Base-by-base conservation (phyloP, 2,113 vertebrate genomes). In the Setophaga coronata region DNA sequence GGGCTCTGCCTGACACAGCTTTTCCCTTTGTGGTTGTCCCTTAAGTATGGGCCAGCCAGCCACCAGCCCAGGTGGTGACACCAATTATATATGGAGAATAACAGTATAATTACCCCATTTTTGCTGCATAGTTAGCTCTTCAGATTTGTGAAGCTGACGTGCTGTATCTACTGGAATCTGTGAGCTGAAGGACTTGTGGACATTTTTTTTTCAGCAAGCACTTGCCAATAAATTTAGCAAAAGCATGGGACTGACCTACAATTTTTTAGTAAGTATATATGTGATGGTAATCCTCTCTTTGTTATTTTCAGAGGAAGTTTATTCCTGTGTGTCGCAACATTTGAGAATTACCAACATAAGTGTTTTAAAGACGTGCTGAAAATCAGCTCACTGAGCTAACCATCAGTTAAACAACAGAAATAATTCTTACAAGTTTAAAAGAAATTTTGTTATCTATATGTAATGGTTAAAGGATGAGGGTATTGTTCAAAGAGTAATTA, bases 401-500 rank as follows among this genome's bases (percentile, higher is more conserved):
- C 0, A 14, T 47, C 43, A 45, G 57, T 56, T 88, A 83, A n/a
- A 93, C 95, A 45, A 76, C 2, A 42, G 94, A 93, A 89, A 83
- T 61, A 54, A 85, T 53, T 72, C 42, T 33, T 62, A 21, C 60
- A 85, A 74, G 12, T 87, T 61, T 33, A 76, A 53, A 88, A 82
- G 13, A 48, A 50, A 45, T 70, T 12, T 25, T 40, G 18, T 67
- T 60, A 50, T 18, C 83, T 96, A 3, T 21, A 62, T 95, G 79
- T 94, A 95, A 54, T 5, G 57, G 66, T 45, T 90, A 78, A 94
- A 93, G 86, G 81, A 84, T 51, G 25, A 94, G 83, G 66, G 42
- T 87, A 51, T 70, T 12, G 45, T 78, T 97, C 36, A 89, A 74
- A 20, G 45, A 60, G 56, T 58, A 96, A 90, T 95, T 95, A 97